Evolutionary conservation across 1,140 invertebrate genomes (phyloP).

Genomic region (Pogonus chalceus): DNA sequence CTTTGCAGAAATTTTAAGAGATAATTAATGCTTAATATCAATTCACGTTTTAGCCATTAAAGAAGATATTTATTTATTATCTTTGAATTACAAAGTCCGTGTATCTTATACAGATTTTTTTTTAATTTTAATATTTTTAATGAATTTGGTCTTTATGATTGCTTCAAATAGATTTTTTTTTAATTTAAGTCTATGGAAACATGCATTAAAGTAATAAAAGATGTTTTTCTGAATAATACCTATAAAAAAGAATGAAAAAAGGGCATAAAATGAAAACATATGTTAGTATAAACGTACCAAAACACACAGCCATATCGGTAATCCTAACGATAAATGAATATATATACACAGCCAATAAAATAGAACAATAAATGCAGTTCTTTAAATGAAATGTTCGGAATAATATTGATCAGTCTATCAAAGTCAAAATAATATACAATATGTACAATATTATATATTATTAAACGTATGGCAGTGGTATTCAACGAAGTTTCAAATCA

Average conservation of each 20-base stretch:
- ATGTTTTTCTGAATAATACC: no score
- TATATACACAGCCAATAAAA: conserved; percentile 1
- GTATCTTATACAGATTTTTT: no score
- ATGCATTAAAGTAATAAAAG: no score
- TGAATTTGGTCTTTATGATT: background rate
- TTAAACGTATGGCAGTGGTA: background rate
- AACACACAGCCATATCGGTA: conserved; percentile 29
- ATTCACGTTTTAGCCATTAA: no score
- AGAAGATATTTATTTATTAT: no score
- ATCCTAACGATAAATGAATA: conserved; percentile 9
- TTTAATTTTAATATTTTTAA: no score
- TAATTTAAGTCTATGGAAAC: background rate
- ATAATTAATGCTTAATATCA: no score
- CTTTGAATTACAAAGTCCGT: no score
- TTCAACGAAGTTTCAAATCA: background rate
- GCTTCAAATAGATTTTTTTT: background rate
- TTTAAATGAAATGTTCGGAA: conserved; percentile 16
- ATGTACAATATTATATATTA: background rate
- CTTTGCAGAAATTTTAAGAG: no score
- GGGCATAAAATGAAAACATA: background rate
- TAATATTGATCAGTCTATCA: background rate
- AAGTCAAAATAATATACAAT: background rate
- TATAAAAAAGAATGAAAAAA: no score
- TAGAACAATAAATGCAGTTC: conserved; percentile 9
- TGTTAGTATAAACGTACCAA: conserved; percentile 27